Conservation (phyloP, 2,797 vertebrate species). For the Urophycis tenuis region DNA sequence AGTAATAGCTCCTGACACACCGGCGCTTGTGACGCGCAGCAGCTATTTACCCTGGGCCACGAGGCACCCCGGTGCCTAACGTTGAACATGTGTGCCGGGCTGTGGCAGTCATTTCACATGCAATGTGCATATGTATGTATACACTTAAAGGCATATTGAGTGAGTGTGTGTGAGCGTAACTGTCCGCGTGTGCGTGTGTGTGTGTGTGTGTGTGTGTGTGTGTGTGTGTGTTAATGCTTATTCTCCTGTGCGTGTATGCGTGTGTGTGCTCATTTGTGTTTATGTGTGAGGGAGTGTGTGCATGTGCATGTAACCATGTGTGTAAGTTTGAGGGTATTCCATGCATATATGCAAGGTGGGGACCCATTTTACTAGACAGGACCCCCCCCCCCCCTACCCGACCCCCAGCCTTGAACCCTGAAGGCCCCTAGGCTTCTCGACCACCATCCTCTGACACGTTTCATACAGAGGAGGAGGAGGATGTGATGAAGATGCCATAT, state of each 20-base stretch:
- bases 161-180: background rate
- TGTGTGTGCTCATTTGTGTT: background rate
- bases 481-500: slow-evolving; percentile 41
- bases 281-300: background rate
- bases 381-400: background rate
- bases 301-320: background rate
- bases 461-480: slow-evolving; percentile 14
- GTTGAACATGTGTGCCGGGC: slow-evolving; percentile 42
- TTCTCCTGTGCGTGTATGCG: background rate
- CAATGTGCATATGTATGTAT: background rate
- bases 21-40: slow-evolving; percentile 21
- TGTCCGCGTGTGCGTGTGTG: background rate
- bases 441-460: background rate
- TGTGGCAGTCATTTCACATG: slow-evolving; percentile 40
- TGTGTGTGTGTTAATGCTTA: background rate
- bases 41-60: slow-evolving; percentile 32
- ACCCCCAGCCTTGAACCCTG: background rate
- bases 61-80: slow-evolving; percentile 38
- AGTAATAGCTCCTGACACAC: slow-evolving; percentile 40
- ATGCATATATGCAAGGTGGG: background rate
- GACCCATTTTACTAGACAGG: background rate
- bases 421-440: background rate
- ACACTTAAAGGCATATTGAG: background rate
- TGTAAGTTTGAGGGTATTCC: background rate
- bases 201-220: slow-evolving; percentile 3